phyloP scores from a whole-genome alignment of 2,113 vertebrate species.

The Pituophis catenifer region DNA sequence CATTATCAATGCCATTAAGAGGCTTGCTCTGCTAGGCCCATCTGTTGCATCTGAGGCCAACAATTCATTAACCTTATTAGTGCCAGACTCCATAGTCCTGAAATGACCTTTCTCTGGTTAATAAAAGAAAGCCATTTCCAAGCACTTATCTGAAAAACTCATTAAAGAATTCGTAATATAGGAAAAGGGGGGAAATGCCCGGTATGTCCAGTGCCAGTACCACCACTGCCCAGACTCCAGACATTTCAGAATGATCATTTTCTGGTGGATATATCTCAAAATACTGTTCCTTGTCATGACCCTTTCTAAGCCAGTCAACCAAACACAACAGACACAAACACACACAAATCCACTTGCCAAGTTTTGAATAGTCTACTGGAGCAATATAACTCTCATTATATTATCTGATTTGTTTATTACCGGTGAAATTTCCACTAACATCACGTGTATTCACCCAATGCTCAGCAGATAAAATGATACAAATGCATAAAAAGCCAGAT shows the following conservation, averaged over 20 bases:
- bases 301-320: constrained; percentile 54
- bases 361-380: constrained; percentile 22
- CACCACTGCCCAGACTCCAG: background rate
- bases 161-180: constrained; percentile 62
- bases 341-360: background rate
- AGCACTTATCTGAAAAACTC: constrained; percentile 49
- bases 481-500: constrained; percentile 46
- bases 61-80: constrained; percentile 78
- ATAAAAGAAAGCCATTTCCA: constrained; percentile 61
- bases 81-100: constrained; percentile 65
- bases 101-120: constrained; percentile 70
- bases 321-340: background rate
- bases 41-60: constrained; percentile 72
- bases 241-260: constrained; percentile 33
- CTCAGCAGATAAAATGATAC: constrained; percentile 38
- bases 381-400: constrained; percentile 57
- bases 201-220: constrained; percentile 4
- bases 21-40: constrained; percentile 60
- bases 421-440: constrained; percentile 17
- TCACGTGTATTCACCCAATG: constrained; percentile 47
- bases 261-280: constrained; percentile 18
- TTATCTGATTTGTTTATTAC: constrained; percentile 44
- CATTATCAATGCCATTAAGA: constrained; percentile 70
- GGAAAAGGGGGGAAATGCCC: constrained; percentile 18
- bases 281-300: constrained; percentile 5